Percentiles rank a stretch among this genome's conserved stretches.
Conservation (phyloP, 2,113 vertebrate species). For the Galbula dea region DNA sequence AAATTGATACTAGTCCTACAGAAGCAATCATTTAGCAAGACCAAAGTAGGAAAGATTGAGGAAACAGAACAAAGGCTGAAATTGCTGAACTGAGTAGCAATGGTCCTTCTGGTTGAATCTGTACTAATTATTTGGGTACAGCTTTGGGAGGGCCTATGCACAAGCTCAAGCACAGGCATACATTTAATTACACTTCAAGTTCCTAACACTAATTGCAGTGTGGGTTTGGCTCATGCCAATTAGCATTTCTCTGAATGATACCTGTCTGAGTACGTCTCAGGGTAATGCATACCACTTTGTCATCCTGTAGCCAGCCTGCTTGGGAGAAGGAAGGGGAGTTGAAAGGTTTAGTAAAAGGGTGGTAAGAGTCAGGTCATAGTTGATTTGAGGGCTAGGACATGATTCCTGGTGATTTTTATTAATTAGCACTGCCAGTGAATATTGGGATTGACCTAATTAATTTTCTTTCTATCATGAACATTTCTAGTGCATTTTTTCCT, state of each 20-base stretch:
- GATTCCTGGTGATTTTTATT: not conserved
- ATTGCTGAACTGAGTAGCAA: not conserved
- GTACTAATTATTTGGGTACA: not conserved
- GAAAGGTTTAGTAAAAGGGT: not conserved
- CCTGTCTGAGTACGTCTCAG: not conserved
- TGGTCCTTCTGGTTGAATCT: not conserved
- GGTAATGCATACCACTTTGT: not conserved
- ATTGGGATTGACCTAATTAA: not conserved
- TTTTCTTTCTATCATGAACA: not conserved
- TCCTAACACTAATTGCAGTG: not conserved
- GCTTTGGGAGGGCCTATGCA: not conserved
- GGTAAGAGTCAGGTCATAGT: not conserved
- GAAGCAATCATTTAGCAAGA: not conserved
- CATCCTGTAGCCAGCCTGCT: not conserved
- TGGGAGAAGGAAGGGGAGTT: not conserved
- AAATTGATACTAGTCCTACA: not conserved
- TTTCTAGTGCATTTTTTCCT: not conserved
- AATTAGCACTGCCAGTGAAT: not conserved
- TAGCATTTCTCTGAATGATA: not conserved
- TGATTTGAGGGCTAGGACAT: not conserved
- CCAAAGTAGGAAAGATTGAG: not conserved
- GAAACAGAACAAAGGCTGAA: not conserved
- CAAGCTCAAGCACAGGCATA: not conserved
- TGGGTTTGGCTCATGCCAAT: not conserved
- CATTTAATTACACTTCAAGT: not conserved